Conservation (phyloP, 1,140 invertebrate species). For the Drosophila varians region DNA sequence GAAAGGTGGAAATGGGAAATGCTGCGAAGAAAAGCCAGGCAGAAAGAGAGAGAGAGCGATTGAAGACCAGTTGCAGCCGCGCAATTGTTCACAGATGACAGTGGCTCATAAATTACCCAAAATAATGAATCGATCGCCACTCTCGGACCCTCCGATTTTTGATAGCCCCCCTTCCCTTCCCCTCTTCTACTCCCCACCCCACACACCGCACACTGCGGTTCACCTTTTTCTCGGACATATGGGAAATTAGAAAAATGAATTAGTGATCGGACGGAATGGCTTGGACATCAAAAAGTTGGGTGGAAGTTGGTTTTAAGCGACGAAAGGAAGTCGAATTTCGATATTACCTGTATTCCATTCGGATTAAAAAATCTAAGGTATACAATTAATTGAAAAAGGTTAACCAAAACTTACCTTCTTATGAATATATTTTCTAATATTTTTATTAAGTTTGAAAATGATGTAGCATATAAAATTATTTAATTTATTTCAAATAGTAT, state of each 20-base stretch:
- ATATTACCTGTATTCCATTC: background rate
- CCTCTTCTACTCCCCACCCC: background rate
- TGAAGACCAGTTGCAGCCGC: conserved; percentile 76
- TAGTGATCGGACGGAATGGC: conserved; percentile 43
- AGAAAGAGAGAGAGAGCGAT: conserved; percentile 24
- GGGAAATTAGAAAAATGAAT: conserved; percentile 78
- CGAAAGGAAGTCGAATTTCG: background rate
- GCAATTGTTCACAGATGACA: conserved; percentile 71
- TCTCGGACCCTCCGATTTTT: conserved; percentile 8
- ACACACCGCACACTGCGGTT: conserved; percentile 16
- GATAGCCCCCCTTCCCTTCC: background rate
- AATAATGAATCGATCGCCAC: conserved; percentile 66
- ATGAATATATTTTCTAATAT: too few relatives aligned
- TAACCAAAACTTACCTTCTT: too few relatives aligned
- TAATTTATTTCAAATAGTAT: too few relatives aligned
- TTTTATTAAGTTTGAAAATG: too few relatives aligned
- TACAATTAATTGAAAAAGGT: too few relatives aligned
- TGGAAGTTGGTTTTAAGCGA: background rate
- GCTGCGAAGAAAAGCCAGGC: background rate
- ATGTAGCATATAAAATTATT: too few relatives aligned
- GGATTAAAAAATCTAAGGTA: too few relatives aligned
- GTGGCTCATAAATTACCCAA: conserved; percentile 63
- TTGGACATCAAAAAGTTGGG: background rate
- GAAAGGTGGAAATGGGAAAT: conserved; percentile 3
- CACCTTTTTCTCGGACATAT: conserved; percentile 59